These are phyloP conservation scores for Laticauda colubrina DNA, from an alignment of 2,113 vertebrate genomes.

Conservation along the genomic window DNA sequence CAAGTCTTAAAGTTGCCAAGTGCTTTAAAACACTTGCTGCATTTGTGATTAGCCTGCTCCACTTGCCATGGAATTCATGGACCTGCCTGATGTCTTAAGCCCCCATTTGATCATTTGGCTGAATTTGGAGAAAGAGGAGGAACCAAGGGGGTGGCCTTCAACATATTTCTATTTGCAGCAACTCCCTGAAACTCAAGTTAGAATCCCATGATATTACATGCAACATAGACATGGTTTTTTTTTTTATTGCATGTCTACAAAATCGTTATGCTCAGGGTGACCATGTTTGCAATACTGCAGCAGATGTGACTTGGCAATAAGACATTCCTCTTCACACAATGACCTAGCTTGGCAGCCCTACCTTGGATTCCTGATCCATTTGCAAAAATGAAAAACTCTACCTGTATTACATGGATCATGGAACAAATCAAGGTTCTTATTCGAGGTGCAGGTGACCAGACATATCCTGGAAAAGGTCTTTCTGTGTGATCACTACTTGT, in stretches of 20 bases:
- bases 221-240: constrained; percentile 13
- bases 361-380: not conserved
- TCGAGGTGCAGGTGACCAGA: not conserved
- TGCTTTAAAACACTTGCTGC: constrained; percentile 30
- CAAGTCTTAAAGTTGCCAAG: no score
- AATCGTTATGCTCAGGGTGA: not conserved
- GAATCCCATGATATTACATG: constrained; percentile 16
- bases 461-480: not conserved
- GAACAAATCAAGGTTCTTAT: not conserved
- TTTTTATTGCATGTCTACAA: constrained; percentile 9
- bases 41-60: not conserved
- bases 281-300: not conserved
- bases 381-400: not conserved
- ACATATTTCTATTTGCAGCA: not conserved
- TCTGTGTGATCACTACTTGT: not conserved
- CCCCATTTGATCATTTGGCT: not conserved
- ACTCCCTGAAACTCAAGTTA: constrained; percentile 32
- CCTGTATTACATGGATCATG: not conserved
- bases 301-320: not conserved
- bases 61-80: not conserved
- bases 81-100: constrained; percentile 19
- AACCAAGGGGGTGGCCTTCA: not conserved
- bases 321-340: not conserved
- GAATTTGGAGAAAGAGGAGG: not conserved
- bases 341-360: not conserved